phyloP scores from a whole-genome alignment of 1,140 invertebrate genomes.

The Brachionus rubens region DNA sequence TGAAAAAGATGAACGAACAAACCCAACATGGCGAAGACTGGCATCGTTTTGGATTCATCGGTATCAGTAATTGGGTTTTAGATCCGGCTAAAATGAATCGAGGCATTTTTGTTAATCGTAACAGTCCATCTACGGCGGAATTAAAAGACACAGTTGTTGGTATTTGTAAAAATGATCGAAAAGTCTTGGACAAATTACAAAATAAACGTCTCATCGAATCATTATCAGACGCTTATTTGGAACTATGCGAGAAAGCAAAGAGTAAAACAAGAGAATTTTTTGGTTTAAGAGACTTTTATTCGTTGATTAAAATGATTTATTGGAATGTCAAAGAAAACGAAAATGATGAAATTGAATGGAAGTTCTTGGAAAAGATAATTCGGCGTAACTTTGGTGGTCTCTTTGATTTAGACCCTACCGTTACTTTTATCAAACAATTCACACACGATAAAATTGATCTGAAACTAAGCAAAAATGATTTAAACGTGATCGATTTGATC shows the following conservation, averaged over 20 bases:
- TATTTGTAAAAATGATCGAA: conserved; percentile 50
- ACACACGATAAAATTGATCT: neutral
- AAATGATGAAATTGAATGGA: conserved; percentile 48
- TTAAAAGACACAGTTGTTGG: conserved; percentile 51
- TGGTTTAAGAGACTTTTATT: conserved; percentile 58
- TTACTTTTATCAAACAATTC: conserved; percentile 48
- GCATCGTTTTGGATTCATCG: conserved; percentile 54
- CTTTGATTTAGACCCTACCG: conserved; percentile 49
- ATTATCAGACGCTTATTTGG: conserved; percentile 51
- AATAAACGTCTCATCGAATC: conserved; percentile 34
- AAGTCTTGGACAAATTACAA: conserved; percentile 47
- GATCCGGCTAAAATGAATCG: conserved; percentile 57
- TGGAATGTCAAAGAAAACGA: conserved; percentile 49
- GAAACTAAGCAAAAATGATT: conserved; percentile 8
- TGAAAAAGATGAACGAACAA: neutral
- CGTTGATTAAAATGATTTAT: conserved; percentile 56
- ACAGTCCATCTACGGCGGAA: conserved; percentile 51
- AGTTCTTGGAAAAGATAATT: conserved; percentile 51
- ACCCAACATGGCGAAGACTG: conserved; percentile 43
- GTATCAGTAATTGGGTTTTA: conserved; percentile 57
- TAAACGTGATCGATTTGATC: conserved; percentile 46
- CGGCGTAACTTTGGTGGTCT: conserved; percentile 54
- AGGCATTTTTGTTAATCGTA: conserved; percentile 54
- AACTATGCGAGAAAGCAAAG: conserved; percentile 50
- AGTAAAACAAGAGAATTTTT: conserved; percentile 54